Conservation (phyloP, 1,140 invertebrate species). For the Cydia amplana region DNA sequence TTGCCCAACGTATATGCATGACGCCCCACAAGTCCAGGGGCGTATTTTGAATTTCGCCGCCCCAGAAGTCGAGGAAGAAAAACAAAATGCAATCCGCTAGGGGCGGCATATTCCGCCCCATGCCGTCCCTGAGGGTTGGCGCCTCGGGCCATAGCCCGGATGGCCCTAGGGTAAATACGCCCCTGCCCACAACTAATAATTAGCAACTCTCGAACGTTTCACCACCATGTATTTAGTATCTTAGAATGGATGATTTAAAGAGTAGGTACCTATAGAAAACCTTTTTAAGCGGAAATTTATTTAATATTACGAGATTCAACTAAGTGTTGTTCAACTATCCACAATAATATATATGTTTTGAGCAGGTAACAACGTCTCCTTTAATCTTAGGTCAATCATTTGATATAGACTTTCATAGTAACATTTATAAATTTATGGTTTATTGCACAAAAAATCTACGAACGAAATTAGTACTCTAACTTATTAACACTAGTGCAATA, state of each 20-base stretch:
- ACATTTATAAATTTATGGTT: background rate
- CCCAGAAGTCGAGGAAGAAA: too few species aligned
- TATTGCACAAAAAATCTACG: background rate
- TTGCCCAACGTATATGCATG: too few species aligned
- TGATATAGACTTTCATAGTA: background rate
- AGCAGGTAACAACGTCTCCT: background rate
- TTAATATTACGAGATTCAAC: background rate
- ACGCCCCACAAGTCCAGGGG: too few species aligned
- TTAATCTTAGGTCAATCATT: background rate
- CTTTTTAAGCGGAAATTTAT: background rate
- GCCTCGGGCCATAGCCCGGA: too few species aligned
- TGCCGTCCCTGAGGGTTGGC: too few species aligned
- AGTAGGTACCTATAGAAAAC: background rate
- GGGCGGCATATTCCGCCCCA: too few species aligned
- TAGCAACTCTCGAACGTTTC: too few species aligned
- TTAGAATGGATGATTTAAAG: background rate
- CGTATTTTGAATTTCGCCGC: too few species aligned
- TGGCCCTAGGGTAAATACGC: too few species aligned
- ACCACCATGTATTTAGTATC: background rate
- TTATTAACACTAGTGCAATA: background rate
- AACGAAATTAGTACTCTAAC: background rate
- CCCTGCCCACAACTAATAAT: too few species aligned
- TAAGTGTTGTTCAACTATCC: background rate
- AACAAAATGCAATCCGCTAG: too few species aligned
- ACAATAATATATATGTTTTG: background rate